These are phyloP conservation scores for Zalophus californianus DNA, from an alignment of 2,797 vertebrate genomes.

Conservation along the genomic window DNA sequence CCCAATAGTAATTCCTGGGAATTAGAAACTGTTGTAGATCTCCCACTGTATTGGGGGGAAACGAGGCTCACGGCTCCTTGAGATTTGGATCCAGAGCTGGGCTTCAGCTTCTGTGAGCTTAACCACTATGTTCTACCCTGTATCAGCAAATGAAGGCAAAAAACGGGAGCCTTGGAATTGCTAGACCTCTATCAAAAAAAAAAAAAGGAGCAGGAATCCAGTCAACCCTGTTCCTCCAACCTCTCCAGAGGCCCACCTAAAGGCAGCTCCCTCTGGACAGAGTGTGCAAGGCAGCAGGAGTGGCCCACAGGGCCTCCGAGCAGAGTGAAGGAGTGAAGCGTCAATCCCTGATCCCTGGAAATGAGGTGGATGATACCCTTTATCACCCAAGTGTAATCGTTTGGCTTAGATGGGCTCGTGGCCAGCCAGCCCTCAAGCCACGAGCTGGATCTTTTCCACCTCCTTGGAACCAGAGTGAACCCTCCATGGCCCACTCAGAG, in stretches of 20 bases:
- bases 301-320: rapidly evolving
- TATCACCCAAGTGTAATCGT: neutral
- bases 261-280: neutral
- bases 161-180: neutral
- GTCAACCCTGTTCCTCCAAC: rapidly evolving
- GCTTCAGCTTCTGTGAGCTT: neutral
- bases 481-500: neutral
- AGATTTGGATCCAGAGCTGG: neutral
- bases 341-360: neutral
- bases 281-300: neutral
- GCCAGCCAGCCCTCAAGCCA: neutral
- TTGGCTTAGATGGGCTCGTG: rapidly evolving
- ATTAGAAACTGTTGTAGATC: neutral
- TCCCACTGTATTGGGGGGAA: neutral
- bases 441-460: neutral
- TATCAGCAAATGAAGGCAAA: neutral
- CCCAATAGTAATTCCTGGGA: neutral
- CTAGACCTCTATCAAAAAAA: too few relatives aligned
- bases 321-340: neutral
- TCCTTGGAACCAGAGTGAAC: neutral
- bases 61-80: neutral
- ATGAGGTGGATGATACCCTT: neutral
- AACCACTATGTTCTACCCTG: neutral
- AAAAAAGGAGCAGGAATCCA: neutral
- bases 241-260: neutral